phyloP scores from a whole-genome alignment of 1,140 invertebrate genomes.

The Sinella curviseta region DNA sequence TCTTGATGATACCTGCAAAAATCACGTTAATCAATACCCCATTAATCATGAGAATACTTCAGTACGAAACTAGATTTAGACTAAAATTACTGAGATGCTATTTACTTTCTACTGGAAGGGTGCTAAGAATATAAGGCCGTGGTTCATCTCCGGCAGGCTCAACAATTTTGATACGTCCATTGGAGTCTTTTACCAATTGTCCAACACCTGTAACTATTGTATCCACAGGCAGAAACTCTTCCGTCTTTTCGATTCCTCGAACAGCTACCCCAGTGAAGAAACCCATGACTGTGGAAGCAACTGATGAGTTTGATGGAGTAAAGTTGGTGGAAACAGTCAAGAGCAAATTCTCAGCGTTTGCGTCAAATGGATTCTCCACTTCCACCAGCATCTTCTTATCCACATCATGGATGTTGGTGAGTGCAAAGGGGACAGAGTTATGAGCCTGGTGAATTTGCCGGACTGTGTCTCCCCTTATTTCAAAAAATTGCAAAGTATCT shows the following conservation, averaged over 20 bases:
- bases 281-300: slow-evolving; percentile 44
- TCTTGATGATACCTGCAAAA: slow-evolving; percentile 42
- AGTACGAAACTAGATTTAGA: no score
- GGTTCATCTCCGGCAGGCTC: slow-evolving; percentile 10
- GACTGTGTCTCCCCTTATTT: slow-evolving; percentile 43
- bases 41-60: background rate
- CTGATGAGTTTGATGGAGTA: slow-evolving; percentile 38
- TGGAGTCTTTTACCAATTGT: slow-evolving; percentile 28
- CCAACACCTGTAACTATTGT: slow-evolving; percentile 47
- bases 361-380: slow-evolving; percentile 43
- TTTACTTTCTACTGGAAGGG: slow-evolving; percentile 46
- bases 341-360: slow-evolving; percentile 36
- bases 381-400: slow-evolving; percentile 24
- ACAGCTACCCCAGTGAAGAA: slow-evolving; percentile 43
- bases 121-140: slow-evolving; percentile 41
- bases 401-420: slow-evolving; percentile 27
- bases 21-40: background rate
- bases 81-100: background rate
- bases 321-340: slow-evolving; percentile 45
- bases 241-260: slow-evolving; percentile 43
- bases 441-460: slow-evolving; percentile 33
- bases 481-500: slow-evolving; percentile 8
- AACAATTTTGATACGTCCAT: slow-evolving; percentile 30
- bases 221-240: slow-evolving; percentile 45
- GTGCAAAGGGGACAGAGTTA: slow-evolving; percentile 44